Percentiles rank a stretch among this genome's conserved stretches.
phyloP scores from a whole-genome alignment of 2,113 vertebrate species.

The Scatophagus argus region DNA sequence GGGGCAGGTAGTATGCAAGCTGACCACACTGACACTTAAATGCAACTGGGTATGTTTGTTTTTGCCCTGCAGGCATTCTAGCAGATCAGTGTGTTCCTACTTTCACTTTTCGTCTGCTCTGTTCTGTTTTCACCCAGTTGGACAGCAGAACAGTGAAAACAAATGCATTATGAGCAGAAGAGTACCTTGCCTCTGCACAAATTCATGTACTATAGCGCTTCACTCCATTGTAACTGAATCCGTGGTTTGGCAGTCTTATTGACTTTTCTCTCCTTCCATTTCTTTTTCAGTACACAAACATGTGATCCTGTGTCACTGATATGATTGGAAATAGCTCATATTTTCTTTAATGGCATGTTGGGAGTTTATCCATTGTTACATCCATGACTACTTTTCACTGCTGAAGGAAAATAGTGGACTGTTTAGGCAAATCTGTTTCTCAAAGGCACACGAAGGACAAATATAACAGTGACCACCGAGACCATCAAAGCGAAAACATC shows the following conservation, averaged over 20 bases:
- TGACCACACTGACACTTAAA: too few species aligned
- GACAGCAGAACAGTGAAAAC: neutral
- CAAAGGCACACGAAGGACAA: conserved; percentile 40
- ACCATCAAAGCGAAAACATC: conserved; percentile 57
- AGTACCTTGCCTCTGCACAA: neutral
- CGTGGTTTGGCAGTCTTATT: conserved; percentile 7
- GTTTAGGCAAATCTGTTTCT: conserved; percentile 26
- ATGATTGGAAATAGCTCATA: conserved; percentile 13
- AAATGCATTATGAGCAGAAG: neutral
- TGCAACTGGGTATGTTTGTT: too few species aligned
- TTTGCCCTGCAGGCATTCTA: neutral
- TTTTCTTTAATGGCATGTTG: conserved; percentile 11
- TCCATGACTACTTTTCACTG: conserved; percentile 2
- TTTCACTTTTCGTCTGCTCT: neutral
- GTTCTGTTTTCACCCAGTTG: neutral
- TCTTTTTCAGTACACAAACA: conserved; percentile 15
- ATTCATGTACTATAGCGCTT: neutral
- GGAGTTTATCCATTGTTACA: conserved; percentile 10
- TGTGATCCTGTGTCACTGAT: neutral
- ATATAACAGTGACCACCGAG: conserved; percentile 47
- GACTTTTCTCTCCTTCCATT: conserved; percentile 25
- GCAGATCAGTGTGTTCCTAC: neutral
- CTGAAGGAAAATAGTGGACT: conserved; percentile 20
- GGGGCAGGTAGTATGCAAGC: too few species aligned
- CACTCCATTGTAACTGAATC: conserved; percentile 37